These are phyloP conservation scores for Ciconia stormi DNA, from an alignment of 2,113 vertebrate genomes.

Conservation along the genomic window DNA sequence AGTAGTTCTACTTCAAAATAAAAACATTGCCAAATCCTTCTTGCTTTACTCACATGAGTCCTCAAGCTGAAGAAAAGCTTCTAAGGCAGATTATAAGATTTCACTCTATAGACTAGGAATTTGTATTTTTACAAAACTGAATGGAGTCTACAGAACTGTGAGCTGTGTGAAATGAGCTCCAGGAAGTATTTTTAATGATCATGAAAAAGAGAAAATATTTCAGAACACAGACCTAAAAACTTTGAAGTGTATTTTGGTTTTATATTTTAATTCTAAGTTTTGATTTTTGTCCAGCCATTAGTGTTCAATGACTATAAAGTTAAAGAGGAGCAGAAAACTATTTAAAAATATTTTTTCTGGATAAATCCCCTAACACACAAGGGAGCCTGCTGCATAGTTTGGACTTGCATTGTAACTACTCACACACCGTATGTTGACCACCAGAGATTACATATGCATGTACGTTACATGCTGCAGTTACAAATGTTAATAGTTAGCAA, in stretches of 20 bases:
- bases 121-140: conserved; percentile 11
- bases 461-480: not conserved
- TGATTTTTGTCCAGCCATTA: not conserved
- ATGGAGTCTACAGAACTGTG: not conserved
- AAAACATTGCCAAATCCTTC: not conserved
- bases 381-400: not conserved
- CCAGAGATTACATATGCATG: not conserved
- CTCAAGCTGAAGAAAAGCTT: not conserved
- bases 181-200: not conserved
- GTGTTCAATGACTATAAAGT: not conserved
- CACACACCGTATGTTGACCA: not conserved
- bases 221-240: not conserved
- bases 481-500: not conserved
- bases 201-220: not conserved
- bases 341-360: not conserved
- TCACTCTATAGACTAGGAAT: not conserved
- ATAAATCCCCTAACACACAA: not conserved
- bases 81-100: not conserved
- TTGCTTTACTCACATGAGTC: not conserved
- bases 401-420: not conserved
- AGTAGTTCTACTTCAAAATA: not conserved
- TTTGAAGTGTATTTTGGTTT: not conserved
- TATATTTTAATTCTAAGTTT: not conserved
- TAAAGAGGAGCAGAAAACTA: not conserved
- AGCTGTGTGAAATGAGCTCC: conserved; percentile 5